phyloP scores from a whole-genome alignment of 2,797 vertebrate species.

The Poecilia gillii region DNA sequence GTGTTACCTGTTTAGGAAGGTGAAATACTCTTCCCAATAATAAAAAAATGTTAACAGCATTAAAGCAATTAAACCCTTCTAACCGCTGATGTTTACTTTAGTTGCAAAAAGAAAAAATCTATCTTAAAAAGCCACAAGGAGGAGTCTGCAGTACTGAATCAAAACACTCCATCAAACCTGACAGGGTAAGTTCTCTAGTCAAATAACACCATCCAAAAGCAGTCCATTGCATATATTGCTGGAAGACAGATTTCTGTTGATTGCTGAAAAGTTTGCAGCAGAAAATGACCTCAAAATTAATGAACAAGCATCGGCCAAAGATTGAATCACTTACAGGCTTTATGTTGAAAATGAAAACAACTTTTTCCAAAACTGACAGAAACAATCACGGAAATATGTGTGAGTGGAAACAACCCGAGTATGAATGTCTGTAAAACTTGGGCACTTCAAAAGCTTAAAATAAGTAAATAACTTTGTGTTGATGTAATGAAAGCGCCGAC shows the following conservation, averaged over 20 bases:
- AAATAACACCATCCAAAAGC: background rate
- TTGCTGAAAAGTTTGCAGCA: background rate
- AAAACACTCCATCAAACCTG: background rate
- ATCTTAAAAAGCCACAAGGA: background rate
- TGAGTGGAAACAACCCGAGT: background rate
- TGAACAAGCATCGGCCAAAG: background rate
- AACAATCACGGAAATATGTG: background rate
- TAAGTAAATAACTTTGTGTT: background rate
- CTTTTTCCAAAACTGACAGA: background rate
- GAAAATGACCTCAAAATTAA: background rate
- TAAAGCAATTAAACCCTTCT: background rate
- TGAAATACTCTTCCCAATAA: background rate
- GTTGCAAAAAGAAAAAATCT: too few species aligned
- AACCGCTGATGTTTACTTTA: background rate
- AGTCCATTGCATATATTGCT: background rate
- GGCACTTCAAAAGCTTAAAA: background rate
- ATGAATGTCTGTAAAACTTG: background rate
- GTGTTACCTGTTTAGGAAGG: too few species aligned
- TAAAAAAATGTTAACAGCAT: background rate
- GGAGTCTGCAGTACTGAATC: background rate
- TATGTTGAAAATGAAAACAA: background rate
- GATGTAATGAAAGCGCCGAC: background rate
- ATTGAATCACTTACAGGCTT: background rate
- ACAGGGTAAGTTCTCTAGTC: background rate
- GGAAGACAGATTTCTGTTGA: background rate